Base-by-base conservation (phyloP, 2,113 vertebrate genomes). In the Eira barbara region DNA sequence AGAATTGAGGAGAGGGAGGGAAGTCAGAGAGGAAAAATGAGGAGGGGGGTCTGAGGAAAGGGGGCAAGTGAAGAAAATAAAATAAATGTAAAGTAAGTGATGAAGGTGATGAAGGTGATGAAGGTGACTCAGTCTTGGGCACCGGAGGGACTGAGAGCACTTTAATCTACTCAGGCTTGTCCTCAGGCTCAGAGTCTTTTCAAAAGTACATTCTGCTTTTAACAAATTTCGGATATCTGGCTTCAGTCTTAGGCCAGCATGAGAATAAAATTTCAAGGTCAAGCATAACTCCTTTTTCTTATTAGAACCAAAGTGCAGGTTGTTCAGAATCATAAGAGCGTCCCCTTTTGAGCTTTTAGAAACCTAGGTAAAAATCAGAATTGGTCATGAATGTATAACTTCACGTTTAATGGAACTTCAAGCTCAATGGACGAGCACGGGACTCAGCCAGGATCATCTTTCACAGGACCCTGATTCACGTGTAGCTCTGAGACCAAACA, bases 261-360 rank as follows among this genome's bases (percentile, higher is more conserved):
- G 29, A 86, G 55, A 93, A 76, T 52, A 89, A 63, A 74, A 94
- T 74, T 86, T 90, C 83, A 96, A 94, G 52, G 79, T 96, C 82
- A 94, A 93, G 55, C 13, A 91, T 4, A 18, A 23, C n/a, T 91
- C 80, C 31, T 96, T 55, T 67, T 81, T 45, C 71, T 83, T 29
- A 74, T 82, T 42, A 76, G 84, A 87, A 95, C 5, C 20, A 57
- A 73, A 80, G 52, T 14, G 15, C 52, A 83, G n/a, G 42, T 31
- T 79, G 17, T 25, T 78, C 11, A 11, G 47, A 81, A 36, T 84
- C 61, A 12, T 34, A 61, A 61, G 36, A 71, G 7, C 0, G 9
- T 36, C 42, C 39, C 27, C 6, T 23, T 73, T 42, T 69, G 25
- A 82, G 2, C 5, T 31, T 69, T 59, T 63, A 39, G 63, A 84